These are phyloP conservation scores for Pristionchus maxplancki DNA, from an alignment of 2,888 invertebrate species.

Conservation along the genomic window DNA sequence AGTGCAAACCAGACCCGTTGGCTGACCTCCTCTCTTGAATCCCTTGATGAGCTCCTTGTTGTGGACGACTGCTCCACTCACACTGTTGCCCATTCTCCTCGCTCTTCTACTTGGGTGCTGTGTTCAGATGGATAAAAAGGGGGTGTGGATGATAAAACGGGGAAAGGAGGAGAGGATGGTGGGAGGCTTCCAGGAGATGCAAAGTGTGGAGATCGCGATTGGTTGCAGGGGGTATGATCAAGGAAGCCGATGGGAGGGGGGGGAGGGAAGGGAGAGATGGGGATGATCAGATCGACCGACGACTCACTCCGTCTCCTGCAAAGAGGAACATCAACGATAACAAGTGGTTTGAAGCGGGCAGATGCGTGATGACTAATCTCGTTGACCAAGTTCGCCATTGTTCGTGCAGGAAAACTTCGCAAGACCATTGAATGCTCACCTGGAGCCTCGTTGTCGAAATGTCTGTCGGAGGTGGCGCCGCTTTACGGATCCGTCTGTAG, in stretches of 20 bases:
- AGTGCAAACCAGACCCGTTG: not conserved
- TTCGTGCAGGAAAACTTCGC: not conserved
- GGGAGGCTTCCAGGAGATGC: constrained; percentile 47
- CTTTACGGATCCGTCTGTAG: constrained; percentile 20
- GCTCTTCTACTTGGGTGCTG: not conserved
- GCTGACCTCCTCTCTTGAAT: constrained; percentile 46
- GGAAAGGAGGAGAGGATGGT: not conserved
- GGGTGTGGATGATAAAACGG: constrained; percentile 9
- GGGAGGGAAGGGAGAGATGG: not conserved
- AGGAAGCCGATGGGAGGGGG: not conserved
- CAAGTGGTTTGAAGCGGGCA: too few relatives aligned
- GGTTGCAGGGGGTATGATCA: not conserved
- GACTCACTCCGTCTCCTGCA: constrained; percentile 36
- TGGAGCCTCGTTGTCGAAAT: constrained; percentile 42
- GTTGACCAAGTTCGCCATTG: not conserved
- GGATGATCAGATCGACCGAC: constrained; percentile 29
- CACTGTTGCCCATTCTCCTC: constrained; percentile 50
- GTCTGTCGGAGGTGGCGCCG: not conserved
- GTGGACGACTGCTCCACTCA: constrained; percentile 50
- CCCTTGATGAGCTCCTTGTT: constrained; percentile 49
- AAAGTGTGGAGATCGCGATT: constrained; percentile 21
- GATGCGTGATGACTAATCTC: too few relatives aligned
- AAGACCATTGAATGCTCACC: not conserved
- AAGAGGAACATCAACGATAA: not conserved
- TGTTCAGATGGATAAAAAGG: not conserved